Base-by-base conservation (phyloP, 2,797 vertebrate species). In the Oceanodroma leucorhoa region DNA sequence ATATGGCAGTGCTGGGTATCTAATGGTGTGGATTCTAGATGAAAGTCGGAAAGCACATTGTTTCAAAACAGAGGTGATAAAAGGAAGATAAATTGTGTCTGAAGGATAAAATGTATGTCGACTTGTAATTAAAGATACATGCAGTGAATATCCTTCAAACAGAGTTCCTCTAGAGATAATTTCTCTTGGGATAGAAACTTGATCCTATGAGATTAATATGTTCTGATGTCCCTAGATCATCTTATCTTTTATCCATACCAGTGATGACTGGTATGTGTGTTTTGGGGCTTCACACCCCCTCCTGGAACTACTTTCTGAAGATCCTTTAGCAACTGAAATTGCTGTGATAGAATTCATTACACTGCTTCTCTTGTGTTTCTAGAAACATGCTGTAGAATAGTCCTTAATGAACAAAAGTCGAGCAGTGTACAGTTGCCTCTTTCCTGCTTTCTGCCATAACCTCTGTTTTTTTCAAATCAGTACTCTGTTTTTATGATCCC, bases 11-110 rank as follows among this genome's bases (percentile, higher is more conserved):
- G 27, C 54, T 75, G 85, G 29, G 20, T 85, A 64, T 57, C 70
- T 88, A 13, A 61, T 30, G 40, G 53, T 48, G 53, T 81, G 78
- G 60, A 85, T 89, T 89, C 67, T 64, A 79, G 73, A 70, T 83
- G 58, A 73, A 88, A 93, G 77, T 45, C 53, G 32, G 48, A 70
- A 83, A 92, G 55, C 32, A 66, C 32, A 11, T 62, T 77, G 45
- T 80, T 79, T 77, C 41, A 71, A 61, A 80, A 73, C 51, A 80
- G 41, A 95, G 58, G 41, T 80, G 83, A 83, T 92, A 76, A 83
- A 93, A 90, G 53, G 62, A 90, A 92, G 55, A 71, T 53, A 93
- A 94, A 66, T 45, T 69, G 30, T 84, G 48, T 20, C 46, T 77
- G 89, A 76, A 94, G 60, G 46, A 90, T 43, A 79, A 90, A 90